phyloP scores from a whole-genome alignment of 2,113 vertebrate genomes.

The Archocentrus centrarchus region DNA sequence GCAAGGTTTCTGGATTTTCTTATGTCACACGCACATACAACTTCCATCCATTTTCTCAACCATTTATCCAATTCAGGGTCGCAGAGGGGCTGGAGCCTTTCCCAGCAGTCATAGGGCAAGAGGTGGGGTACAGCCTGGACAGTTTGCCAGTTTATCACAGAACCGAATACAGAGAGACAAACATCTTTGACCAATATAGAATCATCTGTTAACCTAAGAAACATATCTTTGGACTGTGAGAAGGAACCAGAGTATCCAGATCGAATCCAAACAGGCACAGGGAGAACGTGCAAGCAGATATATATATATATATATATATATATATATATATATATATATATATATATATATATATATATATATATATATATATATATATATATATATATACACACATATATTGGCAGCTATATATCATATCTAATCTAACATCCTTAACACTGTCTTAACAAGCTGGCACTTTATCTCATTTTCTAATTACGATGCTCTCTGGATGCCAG shows the following conservation, averaged over 20 bases:
- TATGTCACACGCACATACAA: not conserved
- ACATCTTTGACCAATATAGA: not conserved
- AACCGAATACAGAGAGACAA: not conserved
- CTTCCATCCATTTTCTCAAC: not conserved
- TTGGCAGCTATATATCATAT: too few species aligned
- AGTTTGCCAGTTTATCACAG: not conserved
- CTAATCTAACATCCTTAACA: not conserved
- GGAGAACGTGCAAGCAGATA: not conserved
- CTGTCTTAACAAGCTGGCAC: not conserved
- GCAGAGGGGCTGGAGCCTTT: too few species aligned
- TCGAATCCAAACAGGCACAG: not conserved
- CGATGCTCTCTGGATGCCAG: not conserved
- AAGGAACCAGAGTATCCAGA: not conserved
- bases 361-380: too few species aligned
- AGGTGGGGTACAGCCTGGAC: not conserved
- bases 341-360: too few species aligned
- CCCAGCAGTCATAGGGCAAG: not conserved
- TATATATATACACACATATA: too few species aligned
- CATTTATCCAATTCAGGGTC: not conserved
- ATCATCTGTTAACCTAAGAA: not conserved
- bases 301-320: not conserved
- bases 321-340: too few species aligned
- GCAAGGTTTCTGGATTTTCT: not conserved
- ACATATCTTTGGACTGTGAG: too few species aligned
- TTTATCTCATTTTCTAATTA: not conserved